phyloP scores from a whole-genome alignment of 2,113 vertebrate genomes.

The Stegostoma tigrinum region DNA sequence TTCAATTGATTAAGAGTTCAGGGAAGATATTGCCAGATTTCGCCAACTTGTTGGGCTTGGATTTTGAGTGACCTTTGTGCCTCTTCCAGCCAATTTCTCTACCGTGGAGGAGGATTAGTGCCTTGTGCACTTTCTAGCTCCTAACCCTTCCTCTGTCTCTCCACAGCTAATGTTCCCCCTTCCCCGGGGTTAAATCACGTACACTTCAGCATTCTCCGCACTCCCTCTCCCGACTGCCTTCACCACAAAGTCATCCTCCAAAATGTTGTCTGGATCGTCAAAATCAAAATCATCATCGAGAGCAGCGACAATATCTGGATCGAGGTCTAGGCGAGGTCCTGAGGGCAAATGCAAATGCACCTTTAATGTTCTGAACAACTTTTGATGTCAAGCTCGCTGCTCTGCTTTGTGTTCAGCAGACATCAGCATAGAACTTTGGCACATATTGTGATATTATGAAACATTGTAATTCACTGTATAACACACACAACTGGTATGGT shows the following conservation, averaged over 20 bases:
- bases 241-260: conserved; percentile 89
- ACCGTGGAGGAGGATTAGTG: neutral
- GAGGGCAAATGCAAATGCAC: conserved; percentile 30
- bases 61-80: neutral
- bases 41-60: neutral
- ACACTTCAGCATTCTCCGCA: neutral
- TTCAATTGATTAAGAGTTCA: neutral
- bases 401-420: neutral
- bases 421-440: neutral
- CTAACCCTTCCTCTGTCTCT: neutral
- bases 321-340: conserved; percentile 89
- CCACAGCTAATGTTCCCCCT: neutral
- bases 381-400: neutral
- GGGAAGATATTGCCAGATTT: neutral
- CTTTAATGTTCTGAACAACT: neutral
- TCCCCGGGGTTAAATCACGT: conserved; percentile 33
- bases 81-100: neutral
- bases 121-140: neutral
- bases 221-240: conserved; percentile 61
- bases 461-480: neutral
- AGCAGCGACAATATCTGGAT: conserved; percentile 90
- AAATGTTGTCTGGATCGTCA: conserved; percentile 79
- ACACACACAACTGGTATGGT: neutral
- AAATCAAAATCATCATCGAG: conserved; percentile 95
- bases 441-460: neutral